Conservation (phyloP, 2,797 vertebrate genomes). For the Labeo calbasu region DNA sequence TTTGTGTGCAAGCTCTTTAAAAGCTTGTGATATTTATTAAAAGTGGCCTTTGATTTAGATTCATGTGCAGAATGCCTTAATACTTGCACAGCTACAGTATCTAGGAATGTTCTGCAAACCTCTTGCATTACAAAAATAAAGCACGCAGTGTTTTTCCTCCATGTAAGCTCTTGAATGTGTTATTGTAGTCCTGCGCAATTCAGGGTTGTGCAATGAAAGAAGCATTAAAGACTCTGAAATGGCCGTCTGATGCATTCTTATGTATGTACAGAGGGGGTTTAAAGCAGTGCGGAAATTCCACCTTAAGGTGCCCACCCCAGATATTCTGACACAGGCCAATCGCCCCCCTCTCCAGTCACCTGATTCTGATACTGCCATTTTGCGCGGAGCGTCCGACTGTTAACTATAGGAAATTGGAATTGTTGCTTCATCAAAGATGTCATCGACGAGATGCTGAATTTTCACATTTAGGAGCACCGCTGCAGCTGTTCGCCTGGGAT, state of each 20-base stretch:
- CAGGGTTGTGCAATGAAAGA: slow-evolving; percentile 31
- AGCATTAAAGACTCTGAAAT: slow-evolving; percentile 46
- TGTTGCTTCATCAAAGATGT: slow-evolving; percentile 50
- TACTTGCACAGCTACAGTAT: not conserved
- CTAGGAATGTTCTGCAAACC: slow-evolving; percentile 7
- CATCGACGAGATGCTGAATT: slow-evolving; percentile 48
- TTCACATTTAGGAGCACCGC: slow-evolving; percentile 21
- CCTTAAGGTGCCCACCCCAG: slow-evolving; percentile 81
- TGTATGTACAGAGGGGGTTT: slow-evolving; percentile 38
- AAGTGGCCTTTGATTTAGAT: not conserved
- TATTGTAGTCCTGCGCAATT: slow-evolving; percentile 15
- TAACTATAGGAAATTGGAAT: slow-evolving; percentile 52
- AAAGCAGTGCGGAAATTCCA: slow-evolving; percentile 66
- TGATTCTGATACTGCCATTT: slow-evolving; percentile 84
- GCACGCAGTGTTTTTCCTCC: slow-evolving; percentile 21
- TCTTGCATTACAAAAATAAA: slow-evolving; percentile 31
- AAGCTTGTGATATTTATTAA: not conserved
- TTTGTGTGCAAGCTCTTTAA: not conserved
- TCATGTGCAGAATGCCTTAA: not conserved
- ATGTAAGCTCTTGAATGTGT: slow-evolving; percentile 9
- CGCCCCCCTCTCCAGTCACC: slow-evolving; percentile 77
- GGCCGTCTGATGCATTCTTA: slow-evolving; percentile 50
- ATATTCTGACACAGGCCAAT: slow-evolving; percentile 71
- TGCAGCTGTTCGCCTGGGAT: slow-evolving; percentile 21
- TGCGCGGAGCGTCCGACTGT: slow-evolving; percentile 68